Evolutionary conservation across 2,797 vertebrate genomes (phyloP), one percentile per base, ranked within the genome.

Genomic region (Myotis vivesi): DNA sequence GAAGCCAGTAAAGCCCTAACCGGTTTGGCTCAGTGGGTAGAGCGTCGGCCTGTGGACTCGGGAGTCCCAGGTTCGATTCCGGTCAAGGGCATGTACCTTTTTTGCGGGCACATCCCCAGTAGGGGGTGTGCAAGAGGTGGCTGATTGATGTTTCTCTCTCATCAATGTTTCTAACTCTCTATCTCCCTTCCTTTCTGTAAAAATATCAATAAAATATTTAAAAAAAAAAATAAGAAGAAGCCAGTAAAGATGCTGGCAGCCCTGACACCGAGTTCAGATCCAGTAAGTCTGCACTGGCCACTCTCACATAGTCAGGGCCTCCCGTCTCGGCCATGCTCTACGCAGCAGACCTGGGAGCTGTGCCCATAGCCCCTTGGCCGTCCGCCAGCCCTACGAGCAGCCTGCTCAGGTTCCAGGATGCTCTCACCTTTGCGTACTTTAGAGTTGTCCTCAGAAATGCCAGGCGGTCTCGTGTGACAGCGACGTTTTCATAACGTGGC

Each of bases 311-410:
- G 25, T 38, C 38, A 15, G 28, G 1, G 8, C 22, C 30, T 20
- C 28, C 22, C 16, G 6, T 33, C 46, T 5, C 41, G 8, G 36
- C 44, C 4, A 8, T 2, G 0, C 9, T 16, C 30, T 22, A 15
- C 22, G 13, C 9, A 0, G 12, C 23, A 25, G 36, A 9, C 73
- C 22, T 1, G 3, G 62, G 51, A n/a, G 17, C 73, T 59, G 17
- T 77, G 23, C 79, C 13, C 17, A 15, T 19, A 2, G 5, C 30
- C 19, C 25, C 5, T 20, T 10, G 0, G 49, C 38, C 30, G 0
- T 2, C 51, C 3, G 23, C 20, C 2, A 16, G 22, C 9, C 55
- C 30, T 75, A n/a, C 12, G 12, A 15, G 25, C 4, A 5, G 49
- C 16, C 25, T 23, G 38, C 85, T 23, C 33, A 3, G 17, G 25